Evolutionary conservation across 2,888 invertebrate genomes (phyloP).

Genomic region (Eupithecia subfuscata): DNA sequence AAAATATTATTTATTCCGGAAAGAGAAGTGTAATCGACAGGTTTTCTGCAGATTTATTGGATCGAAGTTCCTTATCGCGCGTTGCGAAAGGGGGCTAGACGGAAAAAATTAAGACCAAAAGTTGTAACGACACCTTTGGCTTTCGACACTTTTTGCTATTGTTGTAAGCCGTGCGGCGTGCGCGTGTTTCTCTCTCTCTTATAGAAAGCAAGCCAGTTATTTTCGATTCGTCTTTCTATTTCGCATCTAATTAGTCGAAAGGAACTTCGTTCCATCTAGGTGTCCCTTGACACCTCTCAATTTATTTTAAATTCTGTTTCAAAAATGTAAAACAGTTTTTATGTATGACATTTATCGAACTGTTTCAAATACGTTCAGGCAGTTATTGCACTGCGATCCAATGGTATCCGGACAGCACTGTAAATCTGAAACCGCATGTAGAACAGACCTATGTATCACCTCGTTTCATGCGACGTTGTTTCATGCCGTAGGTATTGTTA

Average conservation of each 20-base stretch:
- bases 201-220: no score
- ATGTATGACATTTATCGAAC: neutral
- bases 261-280: no score
- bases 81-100: no score
- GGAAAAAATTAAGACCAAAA: no score
- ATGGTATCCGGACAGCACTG: constrained; percentile 7
- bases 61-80: no score
- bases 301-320: neutral
- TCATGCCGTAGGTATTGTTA: constrained; percentile 4
- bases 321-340: neutral
- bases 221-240: no score
- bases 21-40: neutral
- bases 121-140: no score
- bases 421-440: constrained; percentile 22
- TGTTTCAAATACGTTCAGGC: constrained; percentile 1
- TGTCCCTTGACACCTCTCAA: no score
- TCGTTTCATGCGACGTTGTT: neutral
- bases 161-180: no score
- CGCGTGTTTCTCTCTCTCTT: no score
- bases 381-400: neutral
- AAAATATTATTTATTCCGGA: neutral
- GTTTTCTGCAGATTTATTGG: neutral
- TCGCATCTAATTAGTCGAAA: no score
- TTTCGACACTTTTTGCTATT: no score
- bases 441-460: constrained; percentile 14